Evolutionary conservation across 1,140 invertebrate species (phyloP).

Genomic region (Drosophila malerkotliana): DNA sequence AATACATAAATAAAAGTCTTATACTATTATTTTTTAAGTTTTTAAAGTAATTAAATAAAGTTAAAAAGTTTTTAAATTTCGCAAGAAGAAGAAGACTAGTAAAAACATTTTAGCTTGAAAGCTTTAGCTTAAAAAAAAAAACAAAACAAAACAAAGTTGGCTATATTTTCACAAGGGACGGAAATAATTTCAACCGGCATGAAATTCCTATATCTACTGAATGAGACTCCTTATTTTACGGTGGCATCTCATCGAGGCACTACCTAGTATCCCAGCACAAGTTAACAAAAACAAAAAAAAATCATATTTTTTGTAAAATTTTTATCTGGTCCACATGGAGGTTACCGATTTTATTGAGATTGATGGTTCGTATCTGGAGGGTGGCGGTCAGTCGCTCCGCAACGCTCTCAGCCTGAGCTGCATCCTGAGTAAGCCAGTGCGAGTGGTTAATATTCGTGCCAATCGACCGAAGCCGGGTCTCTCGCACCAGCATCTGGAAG

Average conservation of each 20-base stretch:
- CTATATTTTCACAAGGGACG: neutral
- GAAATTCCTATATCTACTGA: neutral
- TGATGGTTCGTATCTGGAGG: slow-evolving; percentile 75
- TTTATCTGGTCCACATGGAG: neutral
- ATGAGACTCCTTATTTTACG: neutral
- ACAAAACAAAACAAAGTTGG: neutral
- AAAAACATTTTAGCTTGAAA: neutral
- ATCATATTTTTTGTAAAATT: neutral
- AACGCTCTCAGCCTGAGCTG: slow-evolving; percentile 91
- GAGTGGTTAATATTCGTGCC: slow-evolving; percentile 92
- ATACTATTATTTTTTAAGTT: neutral
- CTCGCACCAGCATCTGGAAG: slow-evolving; percentile 94
- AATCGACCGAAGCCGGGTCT: slow-evolving; percentile 92
- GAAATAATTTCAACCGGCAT: neutral
- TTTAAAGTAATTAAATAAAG: neutral
- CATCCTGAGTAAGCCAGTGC: slow-evolving; percentile 89
- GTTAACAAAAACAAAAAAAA: neutral
- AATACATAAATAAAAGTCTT: neutral
- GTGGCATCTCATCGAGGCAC: neutral
- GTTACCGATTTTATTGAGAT: slow-evolving; percentile 58
- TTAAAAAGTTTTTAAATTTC: too few species aligned
- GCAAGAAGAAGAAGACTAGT: neutral
- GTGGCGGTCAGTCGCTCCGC: slow-evolving; percentile 94
- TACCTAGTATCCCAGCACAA: neutral
- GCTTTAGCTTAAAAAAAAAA: neutral